phyloP scores from a whole-genome alignment of 2,797 vertebrate genomes.

The Coccyzus lansbergi region DNA sequence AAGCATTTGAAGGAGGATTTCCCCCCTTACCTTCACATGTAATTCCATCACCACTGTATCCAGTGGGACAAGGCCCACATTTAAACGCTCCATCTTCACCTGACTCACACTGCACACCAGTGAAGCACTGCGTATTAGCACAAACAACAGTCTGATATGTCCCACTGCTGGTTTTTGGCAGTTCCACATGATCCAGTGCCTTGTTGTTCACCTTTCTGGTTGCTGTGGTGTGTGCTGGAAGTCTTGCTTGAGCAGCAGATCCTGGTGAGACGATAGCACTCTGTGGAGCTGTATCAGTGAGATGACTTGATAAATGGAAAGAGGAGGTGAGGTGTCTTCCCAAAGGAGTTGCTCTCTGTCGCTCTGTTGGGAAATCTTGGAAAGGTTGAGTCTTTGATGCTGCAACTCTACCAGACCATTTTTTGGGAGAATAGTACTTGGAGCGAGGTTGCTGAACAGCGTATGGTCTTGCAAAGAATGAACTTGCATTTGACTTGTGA shows the following conservation, averaged over 20 bases:
- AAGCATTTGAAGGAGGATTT: background rate
- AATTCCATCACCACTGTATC: conserved; percentile 79
- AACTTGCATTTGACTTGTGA: background rate
- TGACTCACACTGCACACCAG: conserved; percentile 72
- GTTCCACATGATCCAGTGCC: fast-evolving
- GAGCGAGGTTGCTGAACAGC: background rate
- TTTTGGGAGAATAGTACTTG: background rate
- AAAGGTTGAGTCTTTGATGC: background rate
- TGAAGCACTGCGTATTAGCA: conserved; percentile 70
- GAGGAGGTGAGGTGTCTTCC: conserved; percentile 11
- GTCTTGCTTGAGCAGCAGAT: background rate
- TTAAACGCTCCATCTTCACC: conserved; percentile 1
- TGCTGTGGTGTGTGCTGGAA: background rate
- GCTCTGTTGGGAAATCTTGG: conserved; percentile 35
- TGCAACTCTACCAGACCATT: background rate
- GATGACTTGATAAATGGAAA: conserved; percentile 29
- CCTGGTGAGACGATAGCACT: background rate
- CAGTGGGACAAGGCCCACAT: conserved; percentile 81
- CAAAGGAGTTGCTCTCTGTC: background rate
- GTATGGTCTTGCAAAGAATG: background rate
- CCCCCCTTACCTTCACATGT: conserved; percentile 79
- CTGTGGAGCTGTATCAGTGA: conserved; percentile 56
- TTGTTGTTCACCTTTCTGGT: background rate
- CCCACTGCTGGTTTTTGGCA: background rate
- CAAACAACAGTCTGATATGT: background rate